A percentile compares a stretch with the other conserved stretches of the same genome.
phyloP scores from a whole-genome alignment of 2,888 invertebrate genomes.

The Eristalinus aeneus region DNA sequence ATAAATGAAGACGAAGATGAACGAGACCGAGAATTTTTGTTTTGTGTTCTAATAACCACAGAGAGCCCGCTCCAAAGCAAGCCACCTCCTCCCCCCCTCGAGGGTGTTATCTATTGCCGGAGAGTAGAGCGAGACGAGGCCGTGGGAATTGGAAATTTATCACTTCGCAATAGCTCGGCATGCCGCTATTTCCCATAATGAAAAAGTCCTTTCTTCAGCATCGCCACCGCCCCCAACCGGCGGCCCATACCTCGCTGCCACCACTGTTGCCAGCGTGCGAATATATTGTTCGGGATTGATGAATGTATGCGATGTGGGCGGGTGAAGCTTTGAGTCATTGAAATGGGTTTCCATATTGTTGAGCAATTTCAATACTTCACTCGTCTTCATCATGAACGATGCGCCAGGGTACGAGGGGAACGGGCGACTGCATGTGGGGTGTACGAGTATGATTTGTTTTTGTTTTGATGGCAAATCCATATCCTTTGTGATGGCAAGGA shows the following conservation, averaged over 20 bases:
- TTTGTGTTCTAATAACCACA: conserved; percentile 18
- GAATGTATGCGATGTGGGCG: conserved; percentile 15
- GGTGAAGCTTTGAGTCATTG: background rate
- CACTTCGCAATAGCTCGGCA: conserved; percentile 37
- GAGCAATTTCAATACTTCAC: conserved; percentile 54
- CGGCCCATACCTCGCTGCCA: too few relatives aligned
- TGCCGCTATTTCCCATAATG: conserved; percentile 41
- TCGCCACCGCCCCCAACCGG: background rate
- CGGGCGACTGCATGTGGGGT: background rate
- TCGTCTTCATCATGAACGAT: conserved; percentile 46
- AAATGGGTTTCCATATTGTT: conserved; percentile 45
- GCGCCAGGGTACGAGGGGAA: background rate
- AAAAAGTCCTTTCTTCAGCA: conserved; percentile 30
- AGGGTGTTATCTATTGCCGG: conserved; percentile 9
- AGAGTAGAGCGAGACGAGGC: background rate
- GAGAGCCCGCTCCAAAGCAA: background rate
- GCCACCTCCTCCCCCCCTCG: too few relatives aligned
- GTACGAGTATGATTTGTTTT: conserved; percentile 3
- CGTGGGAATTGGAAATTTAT: conserved; percentile 57
- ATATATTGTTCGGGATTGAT: conserved; percentile 47
- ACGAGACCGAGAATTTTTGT: conserved; percentile 25
- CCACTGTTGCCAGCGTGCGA: background rate
- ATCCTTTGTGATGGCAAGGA: background rate
- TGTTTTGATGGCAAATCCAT: background rate
- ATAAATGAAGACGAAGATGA: conserved; percentile 45